Evolutionary conservation across 1,140 invertebrate genomes (phyloP).

Genomic region (Drosophila obscura): DNA sequence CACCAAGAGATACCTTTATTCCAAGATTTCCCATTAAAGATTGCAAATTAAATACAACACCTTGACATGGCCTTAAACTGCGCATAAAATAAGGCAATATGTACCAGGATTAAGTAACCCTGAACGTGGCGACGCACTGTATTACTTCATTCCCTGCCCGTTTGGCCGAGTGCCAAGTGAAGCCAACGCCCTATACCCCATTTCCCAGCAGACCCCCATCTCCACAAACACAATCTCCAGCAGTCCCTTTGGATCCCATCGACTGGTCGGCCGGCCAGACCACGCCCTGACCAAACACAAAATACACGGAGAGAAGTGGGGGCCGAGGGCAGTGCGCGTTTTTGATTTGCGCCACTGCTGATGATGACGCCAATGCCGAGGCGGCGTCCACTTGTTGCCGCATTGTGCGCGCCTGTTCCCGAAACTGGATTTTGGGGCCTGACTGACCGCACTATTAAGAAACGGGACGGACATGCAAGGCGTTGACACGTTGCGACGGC

Average conservation of each 20-base stretch:
- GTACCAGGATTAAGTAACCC: constrained; percentile 1
- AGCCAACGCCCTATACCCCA: constrained; percentile 18
- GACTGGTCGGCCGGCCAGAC: constrained; percentile 33
- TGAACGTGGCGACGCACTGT: constrained; percentile 32
- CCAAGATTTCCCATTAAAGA: no score
- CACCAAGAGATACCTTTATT: no score
- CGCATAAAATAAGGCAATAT: constrained; percentile 4
- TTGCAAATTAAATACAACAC: no score
- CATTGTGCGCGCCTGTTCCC: constrained; percentile 77
- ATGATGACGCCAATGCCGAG: constrained; percentile 37
- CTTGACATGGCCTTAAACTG: constrained; percentile 27
- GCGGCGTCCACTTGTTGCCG: constrained; percentile 49
- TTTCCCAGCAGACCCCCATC: neutral
- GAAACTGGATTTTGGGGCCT: constrained; percentile 83
- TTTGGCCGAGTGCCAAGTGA: constrained; percentile 52
- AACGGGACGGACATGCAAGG: constrained; percentile 71
- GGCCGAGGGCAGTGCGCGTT: neutral
- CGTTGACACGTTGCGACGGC: constrained; percentile 45
- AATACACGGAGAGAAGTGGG: constrained; percentile 17
- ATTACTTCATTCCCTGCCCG: constrained; percentile 47
- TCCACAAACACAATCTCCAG: neutral
- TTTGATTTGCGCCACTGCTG: constrained; percentile 55
- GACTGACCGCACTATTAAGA: constrained; percentile 81
- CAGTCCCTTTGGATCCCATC: constrained; percentile 22
- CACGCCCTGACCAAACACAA: constrained; percentile 54